phyloP scores from a whole-genome alignment of 2,797 vertebrate species.

The Rousettus madagascariensis region DNA sequence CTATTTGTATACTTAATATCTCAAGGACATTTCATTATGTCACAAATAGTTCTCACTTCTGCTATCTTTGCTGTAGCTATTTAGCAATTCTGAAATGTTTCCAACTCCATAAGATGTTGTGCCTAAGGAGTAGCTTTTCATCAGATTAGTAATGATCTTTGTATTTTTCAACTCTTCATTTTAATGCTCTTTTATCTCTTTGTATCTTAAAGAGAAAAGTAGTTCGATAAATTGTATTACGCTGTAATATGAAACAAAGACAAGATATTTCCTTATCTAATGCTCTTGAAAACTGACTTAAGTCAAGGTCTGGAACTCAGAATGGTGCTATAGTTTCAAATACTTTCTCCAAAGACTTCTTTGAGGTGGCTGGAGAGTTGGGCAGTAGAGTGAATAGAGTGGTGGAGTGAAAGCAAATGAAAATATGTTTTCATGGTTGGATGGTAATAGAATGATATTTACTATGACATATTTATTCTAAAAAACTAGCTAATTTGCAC shows the following conservation, averaged over 20 bases:
- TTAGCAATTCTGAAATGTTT: slow-evolving; percentile 30
- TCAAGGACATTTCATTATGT: background rate
- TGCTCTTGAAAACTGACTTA: slow-evolving; percentile 1
- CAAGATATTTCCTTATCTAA: background rate
- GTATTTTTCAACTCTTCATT: background rate
- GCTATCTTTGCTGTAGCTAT: background rate
- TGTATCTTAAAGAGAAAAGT: slow-evolving; percentile 6
- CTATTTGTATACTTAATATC: background rate
- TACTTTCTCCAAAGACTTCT: background rate
- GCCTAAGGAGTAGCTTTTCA: background rate
- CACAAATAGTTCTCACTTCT: background rate
- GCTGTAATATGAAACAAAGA: background rate
- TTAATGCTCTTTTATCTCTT: background rate
- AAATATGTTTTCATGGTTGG: background rate
- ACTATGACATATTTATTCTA: background rate
- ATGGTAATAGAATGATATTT: background rate
- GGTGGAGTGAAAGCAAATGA: background rate
- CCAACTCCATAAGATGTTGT: background rate
- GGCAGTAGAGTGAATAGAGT: rapidly evolving
- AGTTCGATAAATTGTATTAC: background rate
- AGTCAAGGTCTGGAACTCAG: background rate
- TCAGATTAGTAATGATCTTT: background rate
- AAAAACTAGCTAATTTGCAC: background rate
- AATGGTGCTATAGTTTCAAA: background rate
- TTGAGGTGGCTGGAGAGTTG: background rate